Conservation (phyloP, 2,888 invertebrate genomes). For the Caenorhabditis auriculariae region DNA sequence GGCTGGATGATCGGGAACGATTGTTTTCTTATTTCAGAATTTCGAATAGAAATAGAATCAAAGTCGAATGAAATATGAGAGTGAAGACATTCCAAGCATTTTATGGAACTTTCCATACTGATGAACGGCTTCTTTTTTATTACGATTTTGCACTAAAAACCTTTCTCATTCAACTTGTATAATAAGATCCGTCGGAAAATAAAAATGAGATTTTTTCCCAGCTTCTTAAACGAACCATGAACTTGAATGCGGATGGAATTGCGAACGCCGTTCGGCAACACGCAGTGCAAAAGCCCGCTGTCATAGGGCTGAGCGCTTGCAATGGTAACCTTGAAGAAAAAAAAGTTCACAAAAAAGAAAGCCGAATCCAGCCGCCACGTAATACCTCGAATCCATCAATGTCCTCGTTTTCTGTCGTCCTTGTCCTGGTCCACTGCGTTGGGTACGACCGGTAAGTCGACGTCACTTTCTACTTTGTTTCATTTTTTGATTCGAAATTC, state of each 20-base stretch:
- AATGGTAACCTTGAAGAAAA: constrained; percentile 71
- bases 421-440: constrained; percentile 50
- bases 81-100: no score
- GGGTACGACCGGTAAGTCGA: constrained; percentile 61
- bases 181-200: no score
- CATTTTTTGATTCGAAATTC: background rate
- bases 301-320: constrained; percentile 80
- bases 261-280: constrained; percentile 79
- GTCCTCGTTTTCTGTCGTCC: constrained; percentile 32
- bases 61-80: no score
- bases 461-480: constrained; percentile 47
- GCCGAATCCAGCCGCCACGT: no score
- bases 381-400: constrained; percentile 47
- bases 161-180: no score
- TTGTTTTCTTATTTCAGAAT: no score
- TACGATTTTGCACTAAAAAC: no score
- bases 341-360: background rate
- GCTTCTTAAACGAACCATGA: no score
- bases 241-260: constrained; percentile 52
- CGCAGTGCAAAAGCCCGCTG: constrained; percentile 81
- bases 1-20: no score
- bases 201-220: no score
- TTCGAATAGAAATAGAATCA: no score
- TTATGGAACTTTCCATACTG: no score
- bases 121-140: background rate